Percentiles rank a stretch among this genome's conserved stretches.
Evolutionary conservation across 2,113 vertebrate species (phyloP).

Genomic region (Abramis brama): DNA sequence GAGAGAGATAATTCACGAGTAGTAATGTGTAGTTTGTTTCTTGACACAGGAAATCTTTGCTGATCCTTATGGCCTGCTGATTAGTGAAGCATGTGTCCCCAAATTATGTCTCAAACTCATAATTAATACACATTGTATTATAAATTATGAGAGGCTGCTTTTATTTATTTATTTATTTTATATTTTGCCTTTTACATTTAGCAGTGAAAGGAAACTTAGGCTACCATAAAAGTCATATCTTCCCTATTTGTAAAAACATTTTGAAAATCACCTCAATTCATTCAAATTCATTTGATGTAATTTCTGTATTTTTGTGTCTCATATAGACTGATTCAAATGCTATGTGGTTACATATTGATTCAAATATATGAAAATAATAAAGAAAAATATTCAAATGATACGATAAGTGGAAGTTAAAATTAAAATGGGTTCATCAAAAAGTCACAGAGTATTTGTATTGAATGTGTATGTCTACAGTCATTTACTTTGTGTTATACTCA

Average conservation of each 20-base stretch:
- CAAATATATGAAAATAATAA: conserved; percentile 18
- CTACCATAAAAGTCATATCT: background rate
- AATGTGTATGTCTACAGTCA: background rate
- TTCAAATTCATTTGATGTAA: background rate
- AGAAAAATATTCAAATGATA: background rate
- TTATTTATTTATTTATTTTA: background rate
- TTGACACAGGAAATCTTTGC: conserved; percentile 15
- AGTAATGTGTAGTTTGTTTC: conserved; percentile 8
- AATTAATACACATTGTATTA: background rate
- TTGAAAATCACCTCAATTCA: background rate
- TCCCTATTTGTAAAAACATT: background rate
- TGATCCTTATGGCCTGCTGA: conserved; percentile 11
- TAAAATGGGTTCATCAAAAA: background rate
- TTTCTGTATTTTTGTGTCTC: background rate
- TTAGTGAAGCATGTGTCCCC: background rate
- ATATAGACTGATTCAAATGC: background rate
- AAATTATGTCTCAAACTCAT: background rate
- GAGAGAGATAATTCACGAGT: background rate
- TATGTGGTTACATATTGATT: background rate
- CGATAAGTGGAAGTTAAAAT: background rate
- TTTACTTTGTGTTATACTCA: background rate
- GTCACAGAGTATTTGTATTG: background rate
- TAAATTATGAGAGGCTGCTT: background rate
- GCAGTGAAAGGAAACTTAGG: no score
- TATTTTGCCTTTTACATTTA: background rate